Percentiles rank a stretch among this genome's conserved stretches.
Conservation (phyloP, 1,140 invertebrate species). For the Latrodectus geometricus region DNA sequence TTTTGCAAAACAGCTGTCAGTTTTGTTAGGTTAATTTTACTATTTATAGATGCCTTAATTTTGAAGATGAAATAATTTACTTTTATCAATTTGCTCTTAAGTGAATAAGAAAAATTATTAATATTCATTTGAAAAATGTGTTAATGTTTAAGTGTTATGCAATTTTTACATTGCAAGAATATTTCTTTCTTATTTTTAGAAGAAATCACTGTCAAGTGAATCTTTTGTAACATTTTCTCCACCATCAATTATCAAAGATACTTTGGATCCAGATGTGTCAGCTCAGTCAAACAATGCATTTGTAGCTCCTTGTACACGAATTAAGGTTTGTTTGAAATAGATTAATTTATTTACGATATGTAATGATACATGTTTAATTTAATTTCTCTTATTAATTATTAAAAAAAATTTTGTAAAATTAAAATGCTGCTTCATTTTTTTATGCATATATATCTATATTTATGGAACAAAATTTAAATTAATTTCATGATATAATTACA, state of each 20-base stretch:
- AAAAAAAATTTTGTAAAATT: too few relatives aligned
- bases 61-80: too few relatives aligned
- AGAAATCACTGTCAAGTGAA: slow-evolving; percentile 84
- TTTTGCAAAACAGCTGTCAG: too few relatives aligned
- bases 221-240: slow-evolving; percentile 86
- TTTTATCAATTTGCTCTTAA: not conserved
- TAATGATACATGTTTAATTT: too few relatives aligned
- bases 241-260: slow-evolving; percentile 79
- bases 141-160: not conserved
- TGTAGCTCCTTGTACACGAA: slow-evolving; percentile 61
- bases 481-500: too few relatives aligned
- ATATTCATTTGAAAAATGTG: not conserved
- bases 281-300: slow-evolving; percentile 67
- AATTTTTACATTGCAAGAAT: not conserved
- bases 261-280: slow-evolving; percentile 68
- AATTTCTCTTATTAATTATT: too few relatives aligned
- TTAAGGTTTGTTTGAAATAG: not conserved
- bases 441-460: too few relatives aligned
- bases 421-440: too few relatives aligned
- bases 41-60: too few relatives aligned
- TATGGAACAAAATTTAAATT: too few relatives aligned
- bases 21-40: too few relatives aligned
- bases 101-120: not conserved
- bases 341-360: too few relatives aligned
- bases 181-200: slow-evolving; percentile 74